phyloP scores from a whole-genome alignment of 2,888 invertebrate species.

The Xestia ashworthii region DNA sequence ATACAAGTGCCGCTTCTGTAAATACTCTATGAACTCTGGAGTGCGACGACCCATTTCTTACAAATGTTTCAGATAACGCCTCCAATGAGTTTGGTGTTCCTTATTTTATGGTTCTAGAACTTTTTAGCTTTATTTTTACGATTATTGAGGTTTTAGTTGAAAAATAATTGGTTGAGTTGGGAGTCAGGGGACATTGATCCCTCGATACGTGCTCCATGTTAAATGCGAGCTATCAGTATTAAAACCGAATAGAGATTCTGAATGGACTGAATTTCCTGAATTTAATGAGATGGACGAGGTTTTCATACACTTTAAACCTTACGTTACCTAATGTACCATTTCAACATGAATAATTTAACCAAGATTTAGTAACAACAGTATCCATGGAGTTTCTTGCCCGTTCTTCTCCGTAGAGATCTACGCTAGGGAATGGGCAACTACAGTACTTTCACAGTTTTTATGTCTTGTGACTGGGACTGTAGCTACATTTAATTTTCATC shows the following conservation, averaged over 20 bases:
- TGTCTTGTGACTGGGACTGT: too few species aligned
- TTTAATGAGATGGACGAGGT: too few species aligned
- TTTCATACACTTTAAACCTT: too few species aligned
- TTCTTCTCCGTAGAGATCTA: too few species aligned
- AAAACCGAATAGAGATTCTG: not conserved
- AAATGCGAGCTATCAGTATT: not conserved
- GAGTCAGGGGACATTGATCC: not conserved
- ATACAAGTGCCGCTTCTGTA: slow-evolving; percentile 50
- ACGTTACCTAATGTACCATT: too few species aligned
- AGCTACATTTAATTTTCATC: too few species aligned
- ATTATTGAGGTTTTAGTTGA: slow-evolving; percentile 27
- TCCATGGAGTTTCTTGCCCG: too few species aligned
- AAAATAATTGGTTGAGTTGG: not conserved
- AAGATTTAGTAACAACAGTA: too few species aligned
- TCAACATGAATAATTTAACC: too few species aligned
- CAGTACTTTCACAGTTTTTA: too few species aligned
- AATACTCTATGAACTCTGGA: slow-evolving; percentile 50
- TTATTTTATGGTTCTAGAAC: slow-evolving; percentile 31
- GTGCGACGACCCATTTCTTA: slow-evolving; percentile 60
- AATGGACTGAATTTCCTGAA: too few species aligned
- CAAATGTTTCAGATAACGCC: slow-evolving; percentile 59
- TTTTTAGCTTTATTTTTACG: slow-evolving; percentile 36
- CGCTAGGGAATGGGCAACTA: too few species aligned
- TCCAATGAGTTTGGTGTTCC: slow-evolving; percentile 44
- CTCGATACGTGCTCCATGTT: not conserved